Percentiles rank a stretch among this genome's conserved stretches.
These are phyloP conservation scores for Drosophila barbarae DNA, from an alignment of 2,888 invertebrate genomes.

Conservation along the genomic window DNA sequence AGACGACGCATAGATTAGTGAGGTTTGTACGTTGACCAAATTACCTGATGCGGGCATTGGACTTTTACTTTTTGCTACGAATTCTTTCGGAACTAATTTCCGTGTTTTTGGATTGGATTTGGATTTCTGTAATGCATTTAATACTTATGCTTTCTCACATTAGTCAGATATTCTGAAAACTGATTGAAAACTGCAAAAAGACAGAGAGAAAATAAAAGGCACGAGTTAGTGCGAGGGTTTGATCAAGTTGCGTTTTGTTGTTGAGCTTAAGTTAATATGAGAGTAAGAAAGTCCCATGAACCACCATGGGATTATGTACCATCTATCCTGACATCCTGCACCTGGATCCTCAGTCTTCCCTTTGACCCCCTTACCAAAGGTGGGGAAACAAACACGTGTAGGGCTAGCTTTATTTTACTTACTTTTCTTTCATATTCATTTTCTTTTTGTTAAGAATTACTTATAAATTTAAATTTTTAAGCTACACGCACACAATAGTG, in stretches of 20 bases:
- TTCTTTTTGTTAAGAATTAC: conserved; percentile 59
- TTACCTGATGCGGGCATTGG: conserved; percentile 58
- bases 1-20: conserved; percentile 71
- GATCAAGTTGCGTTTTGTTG: conserved; percentile 35
- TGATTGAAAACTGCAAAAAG: conserved; percentile 76
- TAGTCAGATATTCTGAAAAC: conserved; percentile 65
- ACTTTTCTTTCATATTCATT: conserved; percentile 64
- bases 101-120: conserved; percentile 24
- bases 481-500: conserved; percentile 65
- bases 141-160: conserved; percentile 60
- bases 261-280: conserved; percentile 28
- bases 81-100: conserved; percentile 49
- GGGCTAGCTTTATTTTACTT: conserved; percentile 73
- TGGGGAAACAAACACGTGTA: conserved; percentile 75
- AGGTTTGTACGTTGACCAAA: conserved; percentile 61
- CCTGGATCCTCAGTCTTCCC: conserved; percentile 48
- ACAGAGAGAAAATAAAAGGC: conserved; percentile 73
- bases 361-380: conserved; percentile 74
- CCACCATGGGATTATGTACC: conserved; percentile 54
- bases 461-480: conserved; percentile 67
- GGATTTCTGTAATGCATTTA: conserved; percentile 14
- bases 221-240: conserved; percentile 64
- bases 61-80: conserved; percentile 25
- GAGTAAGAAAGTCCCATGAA: conserved; percentile 52
- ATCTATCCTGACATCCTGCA: conserved; percentile 3